Evolutionary conservation across 2,797 vertebrate species (phyloP).

Genomic region (Sus cebifrons): DNA sequence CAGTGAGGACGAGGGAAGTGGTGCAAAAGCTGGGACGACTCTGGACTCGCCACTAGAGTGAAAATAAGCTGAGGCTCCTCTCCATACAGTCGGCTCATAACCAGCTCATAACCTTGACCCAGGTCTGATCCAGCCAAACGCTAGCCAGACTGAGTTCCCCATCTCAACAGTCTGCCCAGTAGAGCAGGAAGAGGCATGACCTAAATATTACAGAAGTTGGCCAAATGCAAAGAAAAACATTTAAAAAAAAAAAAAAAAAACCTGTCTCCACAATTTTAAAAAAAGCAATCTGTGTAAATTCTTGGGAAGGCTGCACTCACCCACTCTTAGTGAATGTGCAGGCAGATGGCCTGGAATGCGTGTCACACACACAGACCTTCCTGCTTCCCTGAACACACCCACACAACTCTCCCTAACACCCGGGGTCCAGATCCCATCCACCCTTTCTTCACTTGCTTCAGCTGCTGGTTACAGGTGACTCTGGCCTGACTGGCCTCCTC

Average conservation of each 20-base stretch:
- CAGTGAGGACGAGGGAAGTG: background rate
- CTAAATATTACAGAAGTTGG: background rate
- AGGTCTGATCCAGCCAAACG: background rate
- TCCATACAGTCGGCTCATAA: background rate
- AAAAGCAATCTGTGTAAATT: background rate
- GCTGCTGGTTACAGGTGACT: background rate
- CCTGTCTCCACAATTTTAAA: background rate
- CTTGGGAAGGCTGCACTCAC: rapidly evolving
- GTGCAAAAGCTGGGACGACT: background rate
- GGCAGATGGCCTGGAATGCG: rapidly evolving
- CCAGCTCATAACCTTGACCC: background rate
- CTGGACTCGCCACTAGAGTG: background rate
- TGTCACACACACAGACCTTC: rapidly evolving
- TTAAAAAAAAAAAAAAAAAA: background rate
- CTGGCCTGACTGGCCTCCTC: background rate
- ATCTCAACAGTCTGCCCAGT: background rate
- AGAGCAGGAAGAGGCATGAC: background rate
- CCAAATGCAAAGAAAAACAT: background rate
- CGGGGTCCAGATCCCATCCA: no score
- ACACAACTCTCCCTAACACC: rapidly evolving
- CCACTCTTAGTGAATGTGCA: rapidly evolving
- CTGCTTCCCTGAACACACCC: background rate
- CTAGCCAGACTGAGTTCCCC: background rate
- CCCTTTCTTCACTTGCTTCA: background rate
- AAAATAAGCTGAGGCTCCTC: background rate